phyloP scores from a whole-genome alignment of 2,113 vertebrate genomes.

The Dissostichus mawsoni region DNA sequence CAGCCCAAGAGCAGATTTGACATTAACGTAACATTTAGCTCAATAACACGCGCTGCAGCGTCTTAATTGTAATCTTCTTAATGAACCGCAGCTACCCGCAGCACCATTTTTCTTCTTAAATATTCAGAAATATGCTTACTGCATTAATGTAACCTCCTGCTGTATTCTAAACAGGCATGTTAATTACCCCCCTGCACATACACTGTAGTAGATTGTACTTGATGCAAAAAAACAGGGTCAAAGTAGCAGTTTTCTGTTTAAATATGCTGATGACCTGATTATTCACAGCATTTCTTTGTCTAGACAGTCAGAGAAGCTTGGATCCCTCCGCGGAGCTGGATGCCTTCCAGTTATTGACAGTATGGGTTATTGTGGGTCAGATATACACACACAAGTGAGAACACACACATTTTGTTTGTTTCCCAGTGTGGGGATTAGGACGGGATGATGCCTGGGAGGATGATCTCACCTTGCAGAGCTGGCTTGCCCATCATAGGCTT shows the following conservation, averaged over 20 bases:
- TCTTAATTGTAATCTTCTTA: conserved; percentile 27
- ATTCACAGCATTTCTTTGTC: conserved; percentile 59
- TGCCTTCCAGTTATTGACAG: conserved; percentile 71
- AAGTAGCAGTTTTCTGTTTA: conserved; percentile 58
- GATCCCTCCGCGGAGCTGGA: conserved; percentile 65
- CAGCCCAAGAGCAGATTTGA: conserved; percentile 31
- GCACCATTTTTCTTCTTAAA: not conserved
- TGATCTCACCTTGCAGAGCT: conserved; percentile 69
- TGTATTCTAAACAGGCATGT: conserved; percentile 18
- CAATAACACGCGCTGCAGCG: not conserved
- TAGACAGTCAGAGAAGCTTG: conserved; percentile 65
- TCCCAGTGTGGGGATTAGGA: conserved; percentile 55
- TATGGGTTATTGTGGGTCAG: conserved; percentile 11
- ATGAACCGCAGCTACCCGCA: conserved; percentile 15
- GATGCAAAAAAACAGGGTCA: conserved; percentile 51
- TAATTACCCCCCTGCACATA: not conserved
- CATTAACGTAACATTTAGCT: conserved; percentile 48
- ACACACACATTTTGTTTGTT: conserved; percentile 59
- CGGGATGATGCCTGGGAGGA: conserved; percentile 60
- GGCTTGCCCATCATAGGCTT: conserved; percentile 53
- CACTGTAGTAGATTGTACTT: conserved; percentile 26
- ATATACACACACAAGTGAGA: not conserved
- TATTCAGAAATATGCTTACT: not conserved
- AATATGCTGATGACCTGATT: conserved; percentile 77
- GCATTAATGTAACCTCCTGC: not conserved